These are phyloP conservation scores for Dolichoris vasculosae DNA, from an alignment of 1,140 invertebrate genomes.

Conservation along the genomic window DNA sequence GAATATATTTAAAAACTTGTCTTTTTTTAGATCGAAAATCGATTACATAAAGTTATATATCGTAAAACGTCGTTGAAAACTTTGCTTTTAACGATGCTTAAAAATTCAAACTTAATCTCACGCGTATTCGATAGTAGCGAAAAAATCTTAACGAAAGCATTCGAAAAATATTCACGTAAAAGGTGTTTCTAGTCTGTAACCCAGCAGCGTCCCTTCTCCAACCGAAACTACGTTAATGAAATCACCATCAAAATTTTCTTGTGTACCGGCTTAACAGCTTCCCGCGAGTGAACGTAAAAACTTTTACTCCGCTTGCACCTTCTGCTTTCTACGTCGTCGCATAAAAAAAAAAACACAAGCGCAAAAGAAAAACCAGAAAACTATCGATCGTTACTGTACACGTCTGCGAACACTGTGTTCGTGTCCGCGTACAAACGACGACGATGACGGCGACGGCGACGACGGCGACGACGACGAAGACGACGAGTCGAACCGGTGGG, in stretches of 20 bases:
- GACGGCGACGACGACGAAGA: neutral
- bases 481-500: slow-evolving; percentile 47
- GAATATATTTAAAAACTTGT: neutral
- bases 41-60: neutral
- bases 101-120: neutral
- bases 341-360: slow-evolving; percentile 30
- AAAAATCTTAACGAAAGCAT: neutral
- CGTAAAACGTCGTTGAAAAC: neutral
- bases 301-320: slow-evolving; percentile 51
- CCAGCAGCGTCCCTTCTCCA: neutral
- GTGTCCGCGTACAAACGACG: neutral
- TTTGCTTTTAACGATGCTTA: neutral
- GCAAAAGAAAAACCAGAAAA: slow-evolving; percentile 29
- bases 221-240: neutral
- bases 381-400: slow-evolving; percentile 44
- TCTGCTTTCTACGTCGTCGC: slow-evolving; percentile 14
- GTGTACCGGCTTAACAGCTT: slow-evolving; percentile 21
- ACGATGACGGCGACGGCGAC: neutral
- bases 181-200: neutral
- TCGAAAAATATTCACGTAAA: neutral
- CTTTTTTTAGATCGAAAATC: neutral
- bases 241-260: neutral
- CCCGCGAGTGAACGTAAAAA: slow-evolving; percentile 53
- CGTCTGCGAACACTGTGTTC: neutral
- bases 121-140: neutral